Conservation (phyloP, 1,140 invertebrate species). For the Sinella curviseta region DNA sequence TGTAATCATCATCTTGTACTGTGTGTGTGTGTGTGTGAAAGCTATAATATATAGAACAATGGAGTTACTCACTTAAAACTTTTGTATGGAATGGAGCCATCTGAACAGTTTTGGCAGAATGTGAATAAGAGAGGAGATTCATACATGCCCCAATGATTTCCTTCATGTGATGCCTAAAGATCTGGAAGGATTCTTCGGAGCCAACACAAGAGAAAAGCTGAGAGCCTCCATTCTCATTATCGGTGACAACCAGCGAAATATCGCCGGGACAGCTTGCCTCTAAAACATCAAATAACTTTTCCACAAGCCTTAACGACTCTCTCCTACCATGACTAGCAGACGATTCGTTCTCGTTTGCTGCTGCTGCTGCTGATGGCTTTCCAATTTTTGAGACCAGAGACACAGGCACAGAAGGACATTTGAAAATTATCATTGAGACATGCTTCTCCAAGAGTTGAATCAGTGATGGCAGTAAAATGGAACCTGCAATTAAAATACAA, state of each 20-base stretch:
- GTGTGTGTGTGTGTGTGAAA: no score
- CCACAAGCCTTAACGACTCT: neutral
- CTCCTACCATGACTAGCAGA: neutral
- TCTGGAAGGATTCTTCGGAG: neutral
- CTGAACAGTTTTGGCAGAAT: neutral
- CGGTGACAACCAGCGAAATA: neutral
- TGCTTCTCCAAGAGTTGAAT: neutral
- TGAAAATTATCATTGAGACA: no score
- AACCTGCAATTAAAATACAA: no score
- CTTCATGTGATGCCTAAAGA: neutral
- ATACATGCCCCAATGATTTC: neutral
- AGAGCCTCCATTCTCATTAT: neutral
- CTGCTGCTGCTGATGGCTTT: no score
- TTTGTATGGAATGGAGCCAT: neutral
- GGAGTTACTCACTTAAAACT: neutral
- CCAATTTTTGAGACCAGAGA: no score
- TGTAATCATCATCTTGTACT: neutral
- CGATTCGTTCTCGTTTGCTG: no score
- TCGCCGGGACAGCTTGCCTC: conserved; percentile 2
- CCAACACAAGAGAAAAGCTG: neutral
- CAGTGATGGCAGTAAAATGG: neutral
- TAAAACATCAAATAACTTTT: neutral
- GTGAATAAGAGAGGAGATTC: neutral
- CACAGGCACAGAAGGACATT: no score
- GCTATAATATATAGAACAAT: no score